Base-by-base conservation (phyloP, 2,888 invertebrate genomes). In the Nymphalis c-album region DNA sequence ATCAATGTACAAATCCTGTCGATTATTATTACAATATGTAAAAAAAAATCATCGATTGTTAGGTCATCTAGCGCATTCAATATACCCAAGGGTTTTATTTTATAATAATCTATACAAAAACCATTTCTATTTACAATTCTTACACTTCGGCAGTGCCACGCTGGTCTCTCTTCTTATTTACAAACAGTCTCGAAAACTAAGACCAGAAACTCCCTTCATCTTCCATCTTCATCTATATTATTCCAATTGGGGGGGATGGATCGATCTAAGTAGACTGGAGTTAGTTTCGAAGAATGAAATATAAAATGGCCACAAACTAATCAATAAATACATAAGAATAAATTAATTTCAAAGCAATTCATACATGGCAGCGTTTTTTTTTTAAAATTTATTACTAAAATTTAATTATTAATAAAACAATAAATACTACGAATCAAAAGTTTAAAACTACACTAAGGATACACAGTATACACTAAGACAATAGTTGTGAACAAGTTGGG, bases 131-230 rank as follows among this genome's bases (percentile, higher is more conserved):
- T 66, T 85, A 85, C 83, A 84, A 71, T 76, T 77, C 82, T 73
- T 60, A 72, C 76, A 59, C 64, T 70, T 68, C 71, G 90, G 91
- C 90, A 90, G 91, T 90, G 89, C 83, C 84, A 85, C 74, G 91
- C 90, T 88, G 90, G 90, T 80, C 82, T 76, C 22, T 40, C 67
- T 35, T 76, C 72, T 40, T 71, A 73, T 77, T 72, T 77, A 76
- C 74, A 75, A 45, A 76, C 50, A 73, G 74, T 68, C 74, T 74
- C 73, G 53, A 69, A 45, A 62, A 67, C 31, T 67, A 50, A 53
- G 22, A 63, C 40, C 35, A 47, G 55, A 48, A 22, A 22, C 22
- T 6, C 20, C 18, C 13, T 4, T 13, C 13, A 13, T 40, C 2
- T 4, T 40, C 10, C 18, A 17, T 16, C 26, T 53, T 26, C 10